phyloP scores from a whole-genome alignment of 2,888 invertebrate species.

The Cataglyphis albicans region DNA sequence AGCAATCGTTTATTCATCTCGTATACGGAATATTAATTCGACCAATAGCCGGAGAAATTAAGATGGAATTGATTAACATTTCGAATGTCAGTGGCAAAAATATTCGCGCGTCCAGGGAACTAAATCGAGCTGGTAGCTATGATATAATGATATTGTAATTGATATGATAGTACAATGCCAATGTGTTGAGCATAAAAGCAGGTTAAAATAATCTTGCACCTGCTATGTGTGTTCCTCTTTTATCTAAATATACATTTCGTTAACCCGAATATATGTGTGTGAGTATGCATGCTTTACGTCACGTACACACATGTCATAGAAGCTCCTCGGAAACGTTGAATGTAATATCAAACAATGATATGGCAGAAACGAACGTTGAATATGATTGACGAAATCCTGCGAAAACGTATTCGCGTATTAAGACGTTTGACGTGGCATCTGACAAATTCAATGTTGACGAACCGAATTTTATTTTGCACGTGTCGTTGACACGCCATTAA shows the following conservation, averaged over 20 bases:
- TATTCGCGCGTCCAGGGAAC: background rate
- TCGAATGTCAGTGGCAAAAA: background rate
- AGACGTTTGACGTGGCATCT: conserved; percentile 7
- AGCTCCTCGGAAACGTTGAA: conserved; percentile 30
- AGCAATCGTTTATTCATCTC: conserved; percentile 7
- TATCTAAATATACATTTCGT: conserved; percentile 27
- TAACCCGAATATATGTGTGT: background rate
- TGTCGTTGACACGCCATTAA: conserved; percentile 6
- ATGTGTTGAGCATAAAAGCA: too few species aligned
- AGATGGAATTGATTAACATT: background rate
- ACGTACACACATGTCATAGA: conserved; percentile 17
- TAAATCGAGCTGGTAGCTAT: background rate
- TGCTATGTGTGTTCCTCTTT: background rate
- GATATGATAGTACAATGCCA: background rate
- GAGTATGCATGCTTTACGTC: conserved; percentile 21
- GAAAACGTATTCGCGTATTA: conserved; percentile 13
- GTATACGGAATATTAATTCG: conserved; percentile 23
- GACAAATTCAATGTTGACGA: conserved; percentile 8
- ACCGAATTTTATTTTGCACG: background rate
- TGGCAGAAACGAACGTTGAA: conserved; percentile 1
- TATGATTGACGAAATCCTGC: conserved; percentile 10
- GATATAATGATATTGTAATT: background rate
- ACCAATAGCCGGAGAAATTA: conserved; percentile 9
- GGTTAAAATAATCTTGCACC: conserved; percentile 4
- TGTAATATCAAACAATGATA: conserved; percentile 30